Evolutionary conservation across 1,140 invertebrate species (phyloP).

Genomic region (Uloborus diversus): DNA sequence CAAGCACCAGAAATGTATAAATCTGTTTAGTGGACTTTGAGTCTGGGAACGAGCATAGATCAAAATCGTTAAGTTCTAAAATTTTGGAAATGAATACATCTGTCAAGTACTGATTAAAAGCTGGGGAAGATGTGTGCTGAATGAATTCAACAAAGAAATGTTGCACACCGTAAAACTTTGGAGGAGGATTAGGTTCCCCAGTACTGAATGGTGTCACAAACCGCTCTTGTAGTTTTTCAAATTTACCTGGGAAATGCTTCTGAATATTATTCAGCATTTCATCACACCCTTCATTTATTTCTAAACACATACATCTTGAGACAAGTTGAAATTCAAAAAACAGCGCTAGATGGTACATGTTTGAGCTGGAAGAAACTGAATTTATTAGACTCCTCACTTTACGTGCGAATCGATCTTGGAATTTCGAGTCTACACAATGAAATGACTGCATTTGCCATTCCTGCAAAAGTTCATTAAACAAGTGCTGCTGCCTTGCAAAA

Average conservation of each 20-base stretch:
- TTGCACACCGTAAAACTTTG: slow-evolving; percentile 75
- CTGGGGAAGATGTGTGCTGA: slow-evolving; percentile 70
- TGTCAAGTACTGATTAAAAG: slow-evolving; percentile 77
- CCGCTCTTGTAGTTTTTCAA: slow-evolving; percentile 77
- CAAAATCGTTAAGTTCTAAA: slow-evolving; percentile 71
- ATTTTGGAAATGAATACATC: slow-evolving; percentile 77
- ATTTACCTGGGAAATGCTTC: slow-evolving; percentile 75
- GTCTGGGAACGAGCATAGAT: no score
- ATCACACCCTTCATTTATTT: slow-evolving; percentile 57
- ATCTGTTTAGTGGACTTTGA: slow-evolving; percentile 17
- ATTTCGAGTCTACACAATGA: slow-evolving; percentile 69
- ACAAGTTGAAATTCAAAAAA: slow-evolving; percentile 81
- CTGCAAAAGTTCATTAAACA: slow-evolving; percentile 78
- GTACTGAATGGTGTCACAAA: slow-evolving; percentile 74
- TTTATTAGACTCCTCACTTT: slow-evolving; percentile 73
- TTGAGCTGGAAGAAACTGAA: slow-evolving; percentile 72
- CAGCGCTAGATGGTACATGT: slow-evolving; percentile 79
- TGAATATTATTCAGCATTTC: slow-evolving; percentile 67
- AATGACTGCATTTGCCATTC: slow-evolving; percentile 66
- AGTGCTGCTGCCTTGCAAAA: slow-evolving; percentile 84
- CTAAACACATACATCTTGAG: slow-evolving; percentile 68
- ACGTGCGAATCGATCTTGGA: slow-evolving; percentile 67
- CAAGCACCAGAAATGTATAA: slow-evolving; percentile 61
- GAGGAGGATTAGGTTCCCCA: slow-evolving; percentile 66
- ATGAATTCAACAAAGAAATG: slow-evolving; percentile 85